These are phyloP conservation scores for Chalcosyrphus nemorum DNA, from an alignment of 2,888 invertebrate genomes.

Conservation along the genomic window DNA sequence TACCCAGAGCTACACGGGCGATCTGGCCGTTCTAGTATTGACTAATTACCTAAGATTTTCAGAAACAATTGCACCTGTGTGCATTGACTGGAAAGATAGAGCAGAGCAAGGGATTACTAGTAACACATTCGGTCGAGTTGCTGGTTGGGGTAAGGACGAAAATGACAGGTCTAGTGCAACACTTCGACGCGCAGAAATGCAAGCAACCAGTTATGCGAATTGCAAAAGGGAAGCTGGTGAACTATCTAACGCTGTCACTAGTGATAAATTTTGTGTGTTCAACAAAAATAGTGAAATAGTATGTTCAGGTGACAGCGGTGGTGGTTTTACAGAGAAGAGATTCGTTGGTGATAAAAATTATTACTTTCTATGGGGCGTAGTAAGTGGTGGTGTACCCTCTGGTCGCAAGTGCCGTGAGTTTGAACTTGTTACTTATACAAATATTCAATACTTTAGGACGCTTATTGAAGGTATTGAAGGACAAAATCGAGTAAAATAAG, in stretches of 20 bases:
- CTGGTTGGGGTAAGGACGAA: conserved; percentile 75
- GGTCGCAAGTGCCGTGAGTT: conserved; percentile 6
- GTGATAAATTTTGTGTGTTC: conserved; percentile 79
- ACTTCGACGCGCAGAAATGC: conserved; percentile 68
- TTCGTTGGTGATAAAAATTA: conserved; percentile 1
- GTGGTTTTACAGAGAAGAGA: conserved; percentile 74
- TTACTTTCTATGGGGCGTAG: conserved; percentile 76
- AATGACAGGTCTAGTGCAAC: conserved; percentile 42
- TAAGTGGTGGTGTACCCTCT: conserved; percentile 74
- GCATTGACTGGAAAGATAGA: conserved; percentile 76
- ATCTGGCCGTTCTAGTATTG: conserved; percentile 79
- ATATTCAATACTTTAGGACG: conserved; percentile 65
- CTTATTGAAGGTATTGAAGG: neutral
- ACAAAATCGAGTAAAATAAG: conserved; percentile 24
- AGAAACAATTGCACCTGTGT: conserved; percentile 79
- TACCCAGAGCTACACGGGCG: conserved; percentile 74
- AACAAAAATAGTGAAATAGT: conserved; percentile 67
- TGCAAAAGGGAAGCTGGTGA: conserved; percentile 69
- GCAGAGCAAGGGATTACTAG: conserved; percentile 36
- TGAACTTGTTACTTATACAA: conserved; percentile 65
- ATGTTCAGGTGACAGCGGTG: conserved; percentile 77
- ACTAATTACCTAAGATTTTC: conserved; percentile 76
- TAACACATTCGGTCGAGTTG: conserved; percentile 60
- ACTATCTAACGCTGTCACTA: conserved; percentile 72
- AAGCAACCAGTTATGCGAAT: conserved; percentile 61